A percentile compares a stretch with the other conserved stretches of the same genome.
Conservation (phyloP, 2,797 vertebrate species). For the Pteronotus mesoamericanus region DNA sequence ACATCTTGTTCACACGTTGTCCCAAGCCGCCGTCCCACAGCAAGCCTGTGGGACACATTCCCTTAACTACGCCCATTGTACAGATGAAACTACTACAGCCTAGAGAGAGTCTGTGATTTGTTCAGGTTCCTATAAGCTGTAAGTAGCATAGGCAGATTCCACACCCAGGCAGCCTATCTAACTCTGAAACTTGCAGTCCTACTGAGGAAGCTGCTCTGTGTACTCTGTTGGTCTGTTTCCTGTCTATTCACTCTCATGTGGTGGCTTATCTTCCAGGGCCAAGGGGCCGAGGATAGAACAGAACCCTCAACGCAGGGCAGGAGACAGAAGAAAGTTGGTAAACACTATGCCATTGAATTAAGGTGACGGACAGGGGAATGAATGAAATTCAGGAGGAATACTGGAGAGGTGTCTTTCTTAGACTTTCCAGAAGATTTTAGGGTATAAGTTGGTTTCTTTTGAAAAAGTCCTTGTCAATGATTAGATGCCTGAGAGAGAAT, state of each 20-base stretch:
- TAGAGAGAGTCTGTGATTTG: neutral
- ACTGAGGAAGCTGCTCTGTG: neutral
- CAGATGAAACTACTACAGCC: neutral
- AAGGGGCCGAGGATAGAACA: neutral
- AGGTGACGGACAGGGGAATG: neutral
- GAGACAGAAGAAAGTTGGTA: neutral
- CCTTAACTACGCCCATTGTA: neutral
- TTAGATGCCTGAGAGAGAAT: neutral
- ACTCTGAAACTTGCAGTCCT: neutral
- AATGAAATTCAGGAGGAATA: neutral
- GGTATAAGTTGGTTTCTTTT: neutral
- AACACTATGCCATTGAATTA: neutral
- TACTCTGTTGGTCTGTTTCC: neutral
- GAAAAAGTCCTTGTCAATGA: neutral
- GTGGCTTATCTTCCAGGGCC: neutral
- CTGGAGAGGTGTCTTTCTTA: neutral
- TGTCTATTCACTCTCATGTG: neutral
- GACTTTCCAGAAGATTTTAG: neutral
- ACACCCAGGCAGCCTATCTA: neutral
- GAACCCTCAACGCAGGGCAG: rapidly evolving
- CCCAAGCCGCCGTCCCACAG: neutral
- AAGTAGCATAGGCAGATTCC: neutral
- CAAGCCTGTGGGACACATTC: neutral
- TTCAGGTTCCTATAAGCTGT: neutral
- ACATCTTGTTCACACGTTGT: neutral